These are phyloP conservation scores for Eulemur rubriventer DNA, from an alignment of 2,797 vertebrate genomes.

Conservation along the genomic window DNA sequence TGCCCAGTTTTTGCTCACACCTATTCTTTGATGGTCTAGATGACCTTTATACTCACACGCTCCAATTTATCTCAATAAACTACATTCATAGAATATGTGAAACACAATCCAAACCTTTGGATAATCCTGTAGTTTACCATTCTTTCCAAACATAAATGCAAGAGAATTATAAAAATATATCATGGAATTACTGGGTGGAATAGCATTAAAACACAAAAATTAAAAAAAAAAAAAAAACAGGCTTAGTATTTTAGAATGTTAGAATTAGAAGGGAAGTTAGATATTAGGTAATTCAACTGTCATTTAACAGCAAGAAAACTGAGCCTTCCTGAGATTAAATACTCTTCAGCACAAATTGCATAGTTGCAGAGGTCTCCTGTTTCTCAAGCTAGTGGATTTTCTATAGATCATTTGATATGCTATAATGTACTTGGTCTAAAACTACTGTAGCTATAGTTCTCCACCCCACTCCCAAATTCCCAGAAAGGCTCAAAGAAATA, in stretches of 20 bases:
- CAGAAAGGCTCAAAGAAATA: not conserved
- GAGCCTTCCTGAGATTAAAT: not conserved
- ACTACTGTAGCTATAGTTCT: not conserved
- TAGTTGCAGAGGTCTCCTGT: not conserved
- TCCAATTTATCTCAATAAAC: not conserved
- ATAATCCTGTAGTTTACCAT: not conserved
- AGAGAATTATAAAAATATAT: not conserved
- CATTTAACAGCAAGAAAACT: not conserved
- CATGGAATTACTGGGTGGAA: not conserved
- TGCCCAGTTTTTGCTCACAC: not conserved
- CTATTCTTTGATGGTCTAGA: not conserved
- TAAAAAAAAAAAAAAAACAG: not conserved
- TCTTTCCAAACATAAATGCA: not conserved
- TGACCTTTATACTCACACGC: not conserved
- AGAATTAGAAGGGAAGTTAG: not conserved
- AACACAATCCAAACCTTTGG: not conserved
- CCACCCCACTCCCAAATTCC: not conserved
- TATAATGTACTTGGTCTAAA: not conserved
- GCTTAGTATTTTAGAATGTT: not conserved
- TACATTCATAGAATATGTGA: not conserved
- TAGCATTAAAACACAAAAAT: not conserved
- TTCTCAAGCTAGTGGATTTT: not conserved
- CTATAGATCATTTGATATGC: not conserved
- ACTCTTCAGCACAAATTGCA: not conserved
- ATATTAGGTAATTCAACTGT: not conserved